Evolutionary conservation across 2,797 vertebrate genomes (phyloP).

Genomic region (Xiphorhynchus erythropygius): DNA sequence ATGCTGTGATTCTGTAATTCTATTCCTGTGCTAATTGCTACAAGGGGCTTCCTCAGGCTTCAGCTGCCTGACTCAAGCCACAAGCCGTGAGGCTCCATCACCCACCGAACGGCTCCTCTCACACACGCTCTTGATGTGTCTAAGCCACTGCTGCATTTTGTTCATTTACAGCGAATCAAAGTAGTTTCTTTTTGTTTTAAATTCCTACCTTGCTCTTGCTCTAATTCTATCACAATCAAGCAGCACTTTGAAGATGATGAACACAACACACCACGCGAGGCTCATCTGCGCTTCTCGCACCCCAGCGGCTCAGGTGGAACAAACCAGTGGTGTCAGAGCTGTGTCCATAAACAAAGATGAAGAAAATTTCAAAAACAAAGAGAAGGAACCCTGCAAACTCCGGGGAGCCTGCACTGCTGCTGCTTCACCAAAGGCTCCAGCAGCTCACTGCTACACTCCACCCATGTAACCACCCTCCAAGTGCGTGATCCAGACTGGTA

Average conservation of each 20-base stretch:
- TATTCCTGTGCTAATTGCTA: background rate
- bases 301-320: background rate
- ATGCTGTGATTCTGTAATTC: background rate
- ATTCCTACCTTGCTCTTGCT: background rate
- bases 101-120: background rate
- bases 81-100: fast-evolving
- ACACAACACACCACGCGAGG: background rate
- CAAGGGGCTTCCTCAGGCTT: background rate
- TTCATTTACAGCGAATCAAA: background rate
- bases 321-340: background rate
- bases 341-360: background rate
- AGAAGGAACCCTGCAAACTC: background rate
- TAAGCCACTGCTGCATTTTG: background rate
- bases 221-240: background rate
- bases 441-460: background rate
- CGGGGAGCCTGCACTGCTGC: background rate
- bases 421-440: background rate
- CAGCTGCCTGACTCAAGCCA: background rate
- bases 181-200: background rate
- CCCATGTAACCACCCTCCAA: background rate
- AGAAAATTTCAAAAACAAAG: fast-evolving
- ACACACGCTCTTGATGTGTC: background rate
- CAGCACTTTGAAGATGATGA: background rate
- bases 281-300: background rate
- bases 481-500: background rate